Conservation (phyloP, 2,888 invertebrate species). For the Trissonchulus sp. region DNA sequence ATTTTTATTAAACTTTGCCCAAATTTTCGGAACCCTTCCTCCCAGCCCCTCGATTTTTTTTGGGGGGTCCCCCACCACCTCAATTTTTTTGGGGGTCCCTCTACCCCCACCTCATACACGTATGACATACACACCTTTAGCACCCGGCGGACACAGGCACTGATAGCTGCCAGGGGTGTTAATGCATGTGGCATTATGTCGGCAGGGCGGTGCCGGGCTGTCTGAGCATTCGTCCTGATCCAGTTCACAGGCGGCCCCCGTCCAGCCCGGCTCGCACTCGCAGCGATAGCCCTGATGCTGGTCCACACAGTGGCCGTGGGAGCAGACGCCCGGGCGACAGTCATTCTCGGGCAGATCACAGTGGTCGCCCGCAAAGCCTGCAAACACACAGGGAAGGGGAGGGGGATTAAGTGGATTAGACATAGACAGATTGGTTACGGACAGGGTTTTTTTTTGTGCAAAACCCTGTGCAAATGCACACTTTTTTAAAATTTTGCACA, state of each 20-base stretch:
- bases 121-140: constrained; percentile 63
- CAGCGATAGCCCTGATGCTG: constrained; percentile 85
- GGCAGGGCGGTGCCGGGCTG: constrained; percentile 68
- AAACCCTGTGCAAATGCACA: too few relatives aligned
- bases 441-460: too few relatives aligned
- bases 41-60: too few relatives aligned
- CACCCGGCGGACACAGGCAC: constrained; percentile 92
- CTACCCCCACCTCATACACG: too few relatives aligned
- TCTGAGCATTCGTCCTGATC: constrained; percentile 75
- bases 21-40: too few relatives aligned
- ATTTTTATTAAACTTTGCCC: too few relatives aligned
- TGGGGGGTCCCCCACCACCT: too few relatives aligned
- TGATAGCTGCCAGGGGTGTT: constrained; percentile 91
- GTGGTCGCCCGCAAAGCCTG: constrained; percentile 64
- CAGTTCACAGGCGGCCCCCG: constrained; percentile 74
- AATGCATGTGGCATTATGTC: constrained; percentile 91
- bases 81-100: too few relatives aligned
- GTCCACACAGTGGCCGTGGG: constrained; percentile 58
- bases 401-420: too few relatives aligned
- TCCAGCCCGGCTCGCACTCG: constrained; percentile 31
- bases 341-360: constrained; percentile 88
- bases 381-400: constrained; percentile 6
- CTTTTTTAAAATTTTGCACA: too few relatives aligned
- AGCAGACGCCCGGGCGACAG: constrained; percentile 60
- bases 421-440: too few relatives aligned